A percentile compares a stretch with the other conserved stretches of the same genome.
phyloP scores from a whole-genome alignment of 2,113 vertebrate genomes.

The Ascaphus truei region DNA sequence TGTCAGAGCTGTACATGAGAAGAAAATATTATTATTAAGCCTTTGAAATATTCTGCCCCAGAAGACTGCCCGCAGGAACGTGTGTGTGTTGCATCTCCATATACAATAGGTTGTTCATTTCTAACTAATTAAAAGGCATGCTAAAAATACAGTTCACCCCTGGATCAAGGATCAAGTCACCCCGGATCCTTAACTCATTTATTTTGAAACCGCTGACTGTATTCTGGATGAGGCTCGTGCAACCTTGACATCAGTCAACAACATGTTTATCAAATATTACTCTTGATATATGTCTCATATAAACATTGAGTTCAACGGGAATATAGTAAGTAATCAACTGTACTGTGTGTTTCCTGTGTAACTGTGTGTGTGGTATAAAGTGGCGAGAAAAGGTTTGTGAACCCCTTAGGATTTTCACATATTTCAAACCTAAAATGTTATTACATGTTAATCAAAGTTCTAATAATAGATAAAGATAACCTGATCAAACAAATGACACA shows the following conservation, averaged over 20 bases:
- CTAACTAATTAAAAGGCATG: background rate
- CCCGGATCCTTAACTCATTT: constrained; percentile 4
- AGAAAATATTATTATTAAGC: too few relatives aligned
- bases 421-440: background rate
- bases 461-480: too few relatives aligned
- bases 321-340: too few relatives aligned
- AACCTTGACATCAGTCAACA: constrained; percentile 4
- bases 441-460: too few relatives aligned
- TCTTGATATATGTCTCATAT: background rate
- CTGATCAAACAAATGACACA: too few relatives aligned
- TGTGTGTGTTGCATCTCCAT: background rate
- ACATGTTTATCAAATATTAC: background rate
- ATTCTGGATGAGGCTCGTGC: background rate
- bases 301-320: background rate
- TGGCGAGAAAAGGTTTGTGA: too few relatives aligned
- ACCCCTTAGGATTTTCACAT: background rate
- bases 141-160: background rate
- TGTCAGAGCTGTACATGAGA: too few relatives aligned
- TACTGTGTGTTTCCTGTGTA: too few relatives aligned
- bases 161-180: background rate
- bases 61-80: background rate
- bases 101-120: background rate
- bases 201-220: constrained; percentile 4
- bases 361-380: background rate
- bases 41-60: too few relatives aligned